These are phyloP conservation scores for Agyllia agylla DNA, from an alignment of 2,888 invertebrate genomes.

Conservation along the genomic window DNA sequence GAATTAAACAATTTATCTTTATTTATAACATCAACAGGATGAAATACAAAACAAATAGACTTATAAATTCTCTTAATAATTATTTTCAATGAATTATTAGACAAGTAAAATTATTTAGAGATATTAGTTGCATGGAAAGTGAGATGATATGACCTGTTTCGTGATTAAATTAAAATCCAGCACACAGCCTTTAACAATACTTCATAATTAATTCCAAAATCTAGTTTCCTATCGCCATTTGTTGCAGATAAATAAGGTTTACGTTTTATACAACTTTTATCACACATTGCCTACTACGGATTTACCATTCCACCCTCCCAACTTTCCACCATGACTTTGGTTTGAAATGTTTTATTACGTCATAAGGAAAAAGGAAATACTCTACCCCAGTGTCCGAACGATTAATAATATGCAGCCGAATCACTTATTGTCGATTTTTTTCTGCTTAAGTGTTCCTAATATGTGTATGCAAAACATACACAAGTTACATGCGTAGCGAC, in stretches of 20 bases:
- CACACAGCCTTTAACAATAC: conserved; percentile 48
- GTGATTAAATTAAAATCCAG: conserved; percentile 62
- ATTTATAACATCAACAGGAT: conserved; percentile 81
- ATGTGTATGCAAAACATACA: background rate
- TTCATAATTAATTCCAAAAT: conserved; percentile 11
- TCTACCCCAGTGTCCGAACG: conserved; percentile 17
- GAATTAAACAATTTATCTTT: conserved; percentile 76
- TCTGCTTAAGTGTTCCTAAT: background rate
- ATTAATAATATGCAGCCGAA: conserved; percentile 5
- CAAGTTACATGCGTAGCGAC: background rate
- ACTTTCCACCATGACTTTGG: conserved; percentile 48
- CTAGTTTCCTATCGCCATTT: background rate
- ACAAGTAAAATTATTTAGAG: conserved; percentile 69
- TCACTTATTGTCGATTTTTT: background rate
- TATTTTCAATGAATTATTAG: conserved; percentile 77
- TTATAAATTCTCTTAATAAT: conserved; percentile 80
- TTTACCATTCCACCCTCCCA: conserved; percentile 26
- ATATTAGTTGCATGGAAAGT: conserved; percentile 76
- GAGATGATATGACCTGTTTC: conserved; percentile 79
- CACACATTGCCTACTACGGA: conserved; percentile 14
- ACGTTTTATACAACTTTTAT: background rate
- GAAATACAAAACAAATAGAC: conserved; percentile 81
- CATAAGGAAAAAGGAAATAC: conserved; percentile 26
- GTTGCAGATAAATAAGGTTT: background rate
- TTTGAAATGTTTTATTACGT: conserved; percentile 37